phyloP scores from a whole-genome alignment of 92 coral and sea anemone genomes.

The Chrysogorgia sp. region DNA sequence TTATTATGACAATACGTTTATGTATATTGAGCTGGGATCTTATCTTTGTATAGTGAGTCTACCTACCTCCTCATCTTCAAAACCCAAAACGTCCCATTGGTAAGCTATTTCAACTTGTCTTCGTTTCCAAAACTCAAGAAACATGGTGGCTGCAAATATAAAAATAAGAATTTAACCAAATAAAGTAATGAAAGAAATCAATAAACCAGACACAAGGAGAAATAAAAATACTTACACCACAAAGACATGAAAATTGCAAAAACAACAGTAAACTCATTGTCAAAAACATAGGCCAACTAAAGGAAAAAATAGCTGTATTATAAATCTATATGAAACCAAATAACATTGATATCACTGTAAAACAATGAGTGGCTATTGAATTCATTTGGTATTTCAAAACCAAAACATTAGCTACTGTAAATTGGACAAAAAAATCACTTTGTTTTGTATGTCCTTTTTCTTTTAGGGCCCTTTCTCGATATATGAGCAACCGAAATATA shows the following conservation, averaged over 20 bases:
- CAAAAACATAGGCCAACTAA: constrained; percentile 94
- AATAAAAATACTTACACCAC: constrained; percentile 74
- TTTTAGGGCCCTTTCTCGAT: too few relatives aligned
- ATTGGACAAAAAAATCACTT: background rate
- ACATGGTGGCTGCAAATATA: constrained; percentile 78
- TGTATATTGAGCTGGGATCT: too few relatives aligned
- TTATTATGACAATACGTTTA: too few relatives aligned
- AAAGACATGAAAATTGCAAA: constrained; percentile 97
- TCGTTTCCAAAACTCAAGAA: constrained; percentile 95
- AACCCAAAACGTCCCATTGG: constrained; percentile 89
- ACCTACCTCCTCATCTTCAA: constrained; percentile 91
- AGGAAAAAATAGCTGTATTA: too few relatives aligned
- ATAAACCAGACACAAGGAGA: background rate
- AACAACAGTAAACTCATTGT: constrained; percentile 93
- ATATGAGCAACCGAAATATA: too few relatives aligned
- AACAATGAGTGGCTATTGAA: too few relatives aligned
- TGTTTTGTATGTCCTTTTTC: too few relatives aligned
- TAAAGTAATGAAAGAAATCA: background rate
- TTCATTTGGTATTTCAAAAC: too few relatives aligned
- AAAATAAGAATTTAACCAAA: constrained; percentile 1
- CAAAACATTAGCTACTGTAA: too few relatives aligned
- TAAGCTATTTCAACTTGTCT: constrained; percentile 93
- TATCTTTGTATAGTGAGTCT: background rate
- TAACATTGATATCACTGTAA: too few relatives aligned
- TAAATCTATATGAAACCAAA: too few relatives aligned